Evolutionary conservation across 2,797 vertebrate genomes (phyloP), one percentile per base, ranked within the genome.

Genomic region (Microctenopoma stevenorrisi): DNA sequence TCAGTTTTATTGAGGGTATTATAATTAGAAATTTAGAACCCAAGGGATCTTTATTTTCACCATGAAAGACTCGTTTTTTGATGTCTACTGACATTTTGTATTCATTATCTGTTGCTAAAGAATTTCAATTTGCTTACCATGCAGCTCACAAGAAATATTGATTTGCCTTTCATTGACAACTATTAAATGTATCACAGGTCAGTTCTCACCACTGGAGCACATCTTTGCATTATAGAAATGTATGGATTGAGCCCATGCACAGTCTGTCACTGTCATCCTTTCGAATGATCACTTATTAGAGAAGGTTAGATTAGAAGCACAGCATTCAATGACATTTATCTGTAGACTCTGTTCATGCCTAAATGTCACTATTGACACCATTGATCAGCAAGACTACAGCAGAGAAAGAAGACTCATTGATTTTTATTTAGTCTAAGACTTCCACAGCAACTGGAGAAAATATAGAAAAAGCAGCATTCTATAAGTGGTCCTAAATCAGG

Each of bases 71-170:
- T 58, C 11, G 26, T 70, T 74, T 84, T 82, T 72, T 79, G 18
- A 81, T 67, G 61, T 65, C 54, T 76, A 12, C 64, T 89, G 90
- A 86, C 85, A 90, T 91, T 91, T 88, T 78, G 55, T 82, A 86
- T 90, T 91, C 78, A 87, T 91, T 90, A 88, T 90, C 79, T 81
- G 64, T 72, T 66, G 40, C 81, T 92, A 86, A 89, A 82, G 81
- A 88, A 90, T 75, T 93, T 92, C 64, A 79, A 87, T 91, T 90
- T 88, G 88, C 74, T 84, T 91, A 83, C 83, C 26, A 69, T 76
- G 85, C 86, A 84, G 65, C 86, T 82, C 64, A 50, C 60, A 84
- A 86, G 82, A 86, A 75, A 78, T 88, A 93, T 94, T 74, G 90
- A 94, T 91, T 85, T 54, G 70, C 42, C 78, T 89, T 88, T 89